Evolutionary conservation across 1,140 invertebrate species (phyloP).

Genomic region (Propsilocerus akamusi): DNA sequence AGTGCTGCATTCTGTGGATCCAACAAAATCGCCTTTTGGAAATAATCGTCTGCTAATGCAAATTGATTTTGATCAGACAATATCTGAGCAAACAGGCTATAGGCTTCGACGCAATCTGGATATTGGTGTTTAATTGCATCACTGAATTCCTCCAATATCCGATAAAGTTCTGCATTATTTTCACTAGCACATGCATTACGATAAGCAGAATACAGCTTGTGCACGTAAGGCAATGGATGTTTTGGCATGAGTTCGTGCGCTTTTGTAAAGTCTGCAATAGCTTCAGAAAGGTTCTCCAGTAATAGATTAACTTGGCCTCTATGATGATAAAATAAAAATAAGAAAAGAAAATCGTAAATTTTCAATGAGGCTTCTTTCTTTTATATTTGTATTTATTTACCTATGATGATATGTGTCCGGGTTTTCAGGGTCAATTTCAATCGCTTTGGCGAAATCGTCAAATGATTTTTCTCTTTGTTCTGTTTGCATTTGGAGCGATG

Average conservation of each 20-base stretch:
- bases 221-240: conserved; percentile 67
- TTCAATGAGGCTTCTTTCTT: conserved; percentile 29
- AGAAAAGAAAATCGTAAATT: conserved; percentile 11
- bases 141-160: conserved; percentile 51
- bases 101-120: conserved; percentile 67
- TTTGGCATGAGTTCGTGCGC: conserved; percentile 63
- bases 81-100: conserved; percentile 65
- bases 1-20: conserved; percentile 51
- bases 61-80: conserved; percentile 66
- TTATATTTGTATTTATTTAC: too few species aligned
- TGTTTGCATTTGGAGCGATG: conserved; percentile 61
- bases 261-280: conserved; percentile 63
- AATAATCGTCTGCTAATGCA: conserved; percentile 61
- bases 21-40: conserved; percentile 58
- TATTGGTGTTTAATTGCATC: conserved; percentile 52
- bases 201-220: conserved; percentile 75
- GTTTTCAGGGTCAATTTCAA: conserved; percentile 54
- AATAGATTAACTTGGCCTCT: conserved; percentile 61
- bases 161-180: not conserved
- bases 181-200: conserved; percentile 29
- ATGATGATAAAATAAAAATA: conserved; percentile 30
- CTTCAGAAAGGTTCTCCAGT: conserved; percentile 58
- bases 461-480: conserved; percentile 53
- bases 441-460: conserved; percentile 56
- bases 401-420: conserved; percentile 73